These are phyloP conservation scores for Blastomussa wellsi DNA, from an alignment of 92 coral and sea anemone genomes.

Conservation along the genomic window DNA sequence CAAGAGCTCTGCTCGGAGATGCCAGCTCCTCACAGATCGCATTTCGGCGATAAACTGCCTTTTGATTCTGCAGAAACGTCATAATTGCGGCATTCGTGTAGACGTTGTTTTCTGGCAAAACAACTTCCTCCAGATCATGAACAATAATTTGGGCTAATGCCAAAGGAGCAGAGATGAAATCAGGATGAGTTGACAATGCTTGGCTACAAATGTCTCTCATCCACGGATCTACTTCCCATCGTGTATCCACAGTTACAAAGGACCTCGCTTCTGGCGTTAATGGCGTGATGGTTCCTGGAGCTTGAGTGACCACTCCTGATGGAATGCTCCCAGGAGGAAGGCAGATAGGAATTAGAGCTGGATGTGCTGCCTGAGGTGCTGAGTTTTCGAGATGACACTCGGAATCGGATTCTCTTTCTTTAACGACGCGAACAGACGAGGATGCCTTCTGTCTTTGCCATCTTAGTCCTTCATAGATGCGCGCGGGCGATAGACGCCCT, in stretches of 20 bases:
- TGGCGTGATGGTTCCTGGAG: not conserved
- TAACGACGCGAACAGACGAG: not conserved
- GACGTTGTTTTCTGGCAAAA: not conserved
- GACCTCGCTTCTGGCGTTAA: not conserved
- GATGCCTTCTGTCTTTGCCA: too few relatives aligned
- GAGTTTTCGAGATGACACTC: not conserved
- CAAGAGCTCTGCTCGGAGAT: constrained; percentile 6
- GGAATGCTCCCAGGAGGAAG: constrained; percentile 24
- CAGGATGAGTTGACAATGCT: not conserved
- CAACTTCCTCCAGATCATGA: not conserved
- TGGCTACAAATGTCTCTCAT: not conserved
- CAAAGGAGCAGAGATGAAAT: not conserved
- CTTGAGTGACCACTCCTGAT: not conserved
- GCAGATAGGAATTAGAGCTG: not conserved
- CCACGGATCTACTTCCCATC: constrained; percentile 1
- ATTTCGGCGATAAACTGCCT: constrained; percentile 3
- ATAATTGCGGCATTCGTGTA: not conserved
- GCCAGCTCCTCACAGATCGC: constrained; percentile 28
- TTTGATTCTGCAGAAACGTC: not conserved
- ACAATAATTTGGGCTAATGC: not conserved
- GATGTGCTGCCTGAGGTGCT: not conserved
- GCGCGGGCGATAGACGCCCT: too few relatives aligned
- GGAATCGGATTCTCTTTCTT: not conserved
- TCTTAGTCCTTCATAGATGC: too few relatives aligned
- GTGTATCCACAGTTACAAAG: not conserved